Conservation (phyloP, 2,797 vertebrate genomes). For the Emydoidea blandingii region DNA sequence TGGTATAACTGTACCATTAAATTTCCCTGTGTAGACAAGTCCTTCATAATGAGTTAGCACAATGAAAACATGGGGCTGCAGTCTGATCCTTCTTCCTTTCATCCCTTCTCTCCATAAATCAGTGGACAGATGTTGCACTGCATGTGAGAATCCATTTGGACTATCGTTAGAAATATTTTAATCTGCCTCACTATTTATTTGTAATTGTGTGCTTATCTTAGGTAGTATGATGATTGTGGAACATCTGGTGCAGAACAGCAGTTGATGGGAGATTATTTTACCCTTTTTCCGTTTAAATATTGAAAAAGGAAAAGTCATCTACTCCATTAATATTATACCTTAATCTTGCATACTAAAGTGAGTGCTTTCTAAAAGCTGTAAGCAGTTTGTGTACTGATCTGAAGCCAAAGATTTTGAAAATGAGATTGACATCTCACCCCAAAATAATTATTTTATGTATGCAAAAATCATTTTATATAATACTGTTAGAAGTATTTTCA, state of each 20-base stretch:
- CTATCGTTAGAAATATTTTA: no score
- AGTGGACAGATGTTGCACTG: fast-evolving
- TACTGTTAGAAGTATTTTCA: not conserved
- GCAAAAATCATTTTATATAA: not conserved
- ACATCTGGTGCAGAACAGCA: not conserved
- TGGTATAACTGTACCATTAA: not conserved
- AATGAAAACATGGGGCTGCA: fast-evolving
- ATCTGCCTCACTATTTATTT: fast-evolving
- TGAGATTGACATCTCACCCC: no score
- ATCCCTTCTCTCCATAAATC: fast-evolving
- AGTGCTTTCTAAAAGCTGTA: not conserved
- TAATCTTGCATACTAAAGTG: fast-evolving
- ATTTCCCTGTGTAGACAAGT: fast-evolving
- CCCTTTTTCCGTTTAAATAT: not conserved
- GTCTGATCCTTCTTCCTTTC: fast-evolving
- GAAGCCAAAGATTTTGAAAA: not conserved
- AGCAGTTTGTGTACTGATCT: not conserved
- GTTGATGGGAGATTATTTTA: not conserved
- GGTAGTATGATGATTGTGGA: fast-evolving
- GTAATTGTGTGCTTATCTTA: fast-evolving
- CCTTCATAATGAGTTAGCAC: fast-evolving
- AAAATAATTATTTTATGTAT: not conserved
- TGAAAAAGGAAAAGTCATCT: not conserved
- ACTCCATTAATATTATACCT: not conserved
- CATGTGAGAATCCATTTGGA: fast-evolving